Base-by-base conservation (phyloP, 2,797 vertebrate genomes). In the Catostomus latipinnis region DNA sequence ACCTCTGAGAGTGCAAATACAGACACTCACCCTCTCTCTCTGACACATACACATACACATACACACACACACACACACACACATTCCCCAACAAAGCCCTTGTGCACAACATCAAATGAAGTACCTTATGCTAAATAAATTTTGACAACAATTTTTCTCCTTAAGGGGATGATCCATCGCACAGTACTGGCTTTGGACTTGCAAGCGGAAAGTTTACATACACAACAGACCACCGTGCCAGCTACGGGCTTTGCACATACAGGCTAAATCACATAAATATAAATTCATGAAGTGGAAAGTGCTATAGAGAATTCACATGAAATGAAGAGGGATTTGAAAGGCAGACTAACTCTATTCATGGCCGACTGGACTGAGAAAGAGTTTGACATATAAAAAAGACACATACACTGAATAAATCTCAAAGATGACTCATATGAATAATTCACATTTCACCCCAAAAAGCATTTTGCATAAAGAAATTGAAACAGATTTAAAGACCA, bases 1-100 rank as follows among this genome's bases (percentile, higher is more conserved):
- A 81, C 80, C 85, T 81, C 80, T 54, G 62, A 83, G 63, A 83
- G 75, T 73, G 53, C 68, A 81, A n/a, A 43, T 34, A 34, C 34
- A 34, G 34, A 34, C 34, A 34, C 34, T 34, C 34, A 34, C 34
- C 34, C 34, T 34, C 34, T 34, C 34, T 34, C 34, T 34, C 34
- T 34, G 34, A 34, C 34, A 34, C 4, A 22, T 2, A 22, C 22
- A 22, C 71, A 60, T 72, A 34, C 34, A 34, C 4, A 72, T 46
- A 52, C 74, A 34, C 34, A 34, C 4, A 22, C 22, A 74, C 43
- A 70, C 76, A 80, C 66, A 68, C 79, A 77, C 52, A 56, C 81
- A 58, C 45, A 74, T 49, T 53, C 56, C 16, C 34, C 50, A 58
- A 48, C 54, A 63, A 84, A 71, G 80, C 63, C 50, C 48, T 22